Evolutionary conservation across 1,140 invertebrate species (phyloP).

Genomic region (Drosophila kikkawai): DNA sequence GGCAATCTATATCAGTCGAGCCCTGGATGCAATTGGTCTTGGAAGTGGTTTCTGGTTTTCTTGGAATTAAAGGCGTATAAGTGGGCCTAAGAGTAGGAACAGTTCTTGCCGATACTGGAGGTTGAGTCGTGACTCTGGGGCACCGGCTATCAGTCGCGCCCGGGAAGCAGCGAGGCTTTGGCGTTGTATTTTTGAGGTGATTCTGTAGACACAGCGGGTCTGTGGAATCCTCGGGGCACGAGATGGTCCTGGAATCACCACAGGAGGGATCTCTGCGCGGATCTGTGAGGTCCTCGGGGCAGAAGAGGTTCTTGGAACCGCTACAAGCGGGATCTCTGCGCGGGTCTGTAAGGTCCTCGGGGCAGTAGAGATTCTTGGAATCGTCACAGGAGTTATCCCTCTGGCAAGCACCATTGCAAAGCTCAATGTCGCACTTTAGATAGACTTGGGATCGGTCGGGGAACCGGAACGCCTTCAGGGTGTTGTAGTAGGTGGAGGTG

Average conservation of each 20-base stretch:
- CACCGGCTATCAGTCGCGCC: too few species aligned
- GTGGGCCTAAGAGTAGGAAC: too few species aligned
- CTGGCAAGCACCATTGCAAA: conserved; percentile 84
- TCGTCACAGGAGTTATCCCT: conserved; percentile 54
- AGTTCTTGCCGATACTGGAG: too few species aligned
- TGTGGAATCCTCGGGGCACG: conserved; percentile 84
- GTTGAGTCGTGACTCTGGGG: too few species aligned
- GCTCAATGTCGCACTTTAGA: conserved; percentile 91
- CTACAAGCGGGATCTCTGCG: not conserved
- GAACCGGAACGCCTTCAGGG: conserved; percentile 90
- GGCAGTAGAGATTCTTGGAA: not conserved
- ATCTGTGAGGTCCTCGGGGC: not conserved
- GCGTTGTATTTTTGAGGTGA: conserved; percentile 25
- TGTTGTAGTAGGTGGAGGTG: conserved; percentile 89
- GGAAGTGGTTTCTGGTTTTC: too few species aligned
- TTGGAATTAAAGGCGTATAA: too few species aligned
- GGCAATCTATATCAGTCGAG: too few species aligned
- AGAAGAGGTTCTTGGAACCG: not conserved
- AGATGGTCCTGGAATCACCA: conserved; percentile 67
- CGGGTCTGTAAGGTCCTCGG: not conserved
- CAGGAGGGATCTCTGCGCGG: not conserved
- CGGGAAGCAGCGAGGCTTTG: conserved; percentile 79
- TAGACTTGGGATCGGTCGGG: conserved; percentile 90
- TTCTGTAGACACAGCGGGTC: conserved; percentile 82
- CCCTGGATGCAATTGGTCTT: too few species aligned